Evolutionary conservation across 2,888 invertebrate species (phyloP), one percentile per base, ranked within the genome.

Genomic region (Octodonta nipae): DNA sequence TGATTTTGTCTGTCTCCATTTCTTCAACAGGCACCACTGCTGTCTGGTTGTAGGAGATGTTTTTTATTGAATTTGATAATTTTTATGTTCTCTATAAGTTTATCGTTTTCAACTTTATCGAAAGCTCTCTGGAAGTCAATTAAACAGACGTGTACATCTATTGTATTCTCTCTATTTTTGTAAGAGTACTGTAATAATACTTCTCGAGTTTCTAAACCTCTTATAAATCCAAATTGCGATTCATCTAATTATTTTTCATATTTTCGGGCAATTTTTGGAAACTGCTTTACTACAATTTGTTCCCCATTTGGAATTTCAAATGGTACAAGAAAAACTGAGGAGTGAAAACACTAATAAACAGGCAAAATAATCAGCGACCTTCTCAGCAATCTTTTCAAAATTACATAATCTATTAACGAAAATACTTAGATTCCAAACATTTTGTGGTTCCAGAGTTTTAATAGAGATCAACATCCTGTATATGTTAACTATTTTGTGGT

Each of bases 1-100:
- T 5, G 26, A 26, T 26, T 26, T 26, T 11, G 26, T 26, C 10
- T 26, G 26, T n/a, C 26, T 10, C 26, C 26, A 26, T 26, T 5
- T 11, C 26, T 10, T 26, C 26, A 11, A 26, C 26, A 26, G 5
- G 12, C 12, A 26, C 26, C 10, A 26, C 29, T 29, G 29, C 29
- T n/a, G n/a, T 29, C 15, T 29, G 29, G 15, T 29, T 17, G 15
- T 29, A 26, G 15, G 13, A 29, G 29, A 29, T 29, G 15, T 16
- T 17, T 29, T 29, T 29, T 16, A 29, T 29, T 17, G 7, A 29
- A 26, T 6, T 26, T 26, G 26, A 26, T 26, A 26, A 5, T 5
- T 26, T 26, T 29, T 15, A 29, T n/a, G 6, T 29, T 29, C 29
- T 29, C 29, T 29, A 29, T 29, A 15, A 29, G 29, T 29, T 15